A percentile compares a stretch with the other conserved stretches of the same genome.
These are phyloP conservation scores for Caenorhabditis sp. DNA, from an alignment of 2,888 invertebrate species.

Conservation along the genomic window DNA sequence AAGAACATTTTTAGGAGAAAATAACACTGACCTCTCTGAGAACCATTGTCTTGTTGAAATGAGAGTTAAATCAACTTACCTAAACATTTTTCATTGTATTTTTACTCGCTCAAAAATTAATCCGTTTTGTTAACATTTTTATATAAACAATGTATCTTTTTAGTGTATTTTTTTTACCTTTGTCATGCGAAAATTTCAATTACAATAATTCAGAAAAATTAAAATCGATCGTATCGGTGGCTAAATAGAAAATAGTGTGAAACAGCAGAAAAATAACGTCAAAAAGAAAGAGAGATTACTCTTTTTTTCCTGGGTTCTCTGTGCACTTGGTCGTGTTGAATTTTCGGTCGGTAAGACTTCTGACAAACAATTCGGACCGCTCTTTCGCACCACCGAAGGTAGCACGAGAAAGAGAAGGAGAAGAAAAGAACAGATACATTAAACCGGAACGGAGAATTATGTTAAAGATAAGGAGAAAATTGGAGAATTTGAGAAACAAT, in stretches of 20 bases:
- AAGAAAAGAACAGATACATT: constrained; percentile 10
- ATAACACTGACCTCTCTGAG: not conserved
- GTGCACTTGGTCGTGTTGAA: not conserved
- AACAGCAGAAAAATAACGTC: not conserved
- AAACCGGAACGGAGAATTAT: constrained; percentile 26
- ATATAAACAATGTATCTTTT: not conserved
- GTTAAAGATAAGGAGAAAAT: not conserved
- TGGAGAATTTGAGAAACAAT: not conserved
- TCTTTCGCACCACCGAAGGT: constrained; percentile 7
- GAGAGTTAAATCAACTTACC: not conserved
- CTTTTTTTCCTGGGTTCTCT: not conserved
- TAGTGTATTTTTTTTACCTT: too few relatives aligned
- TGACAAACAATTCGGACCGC: constrained; percentile 40
- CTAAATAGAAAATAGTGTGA: not conserved
- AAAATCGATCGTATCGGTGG: not conserved
- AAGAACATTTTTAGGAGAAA: too few relatives aligned
- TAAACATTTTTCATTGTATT: too few relatives aligned
- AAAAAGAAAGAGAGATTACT: not conserved
- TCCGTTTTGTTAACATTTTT: not conserved
- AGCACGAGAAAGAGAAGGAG: not conserved
- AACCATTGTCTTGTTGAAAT: not conserved
- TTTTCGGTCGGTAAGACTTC: constrained; percentile 33
- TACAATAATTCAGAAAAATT: not conserved
- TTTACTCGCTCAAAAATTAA: not conserved
- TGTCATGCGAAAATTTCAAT: not conserved